phyloP scores from a whole-genome alignment of 2,888 invertebrate genomes.

The Leptinotarsa tumamoca region DNA sequence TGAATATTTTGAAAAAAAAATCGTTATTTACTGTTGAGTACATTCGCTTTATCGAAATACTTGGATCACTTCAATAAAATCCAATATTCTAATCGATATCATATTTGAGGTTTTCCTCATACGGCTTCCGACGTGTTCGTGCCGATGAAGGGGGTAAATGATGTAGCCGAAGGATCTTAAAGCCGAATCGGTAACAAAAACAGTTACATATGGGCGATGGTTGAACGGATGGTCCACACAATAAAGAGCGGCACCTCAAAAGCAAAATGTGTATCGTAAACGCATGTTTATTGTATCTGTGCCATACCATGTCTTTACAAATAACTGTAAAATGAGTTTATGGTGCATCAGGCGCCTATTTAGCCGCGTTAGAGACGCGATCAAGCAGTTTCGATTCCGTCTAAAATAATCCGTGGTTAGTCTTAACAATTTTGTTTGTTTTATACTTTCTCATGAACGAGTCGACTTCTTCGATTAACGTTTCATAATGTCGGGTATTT shows the following conservation, averaged over 20 bases:
- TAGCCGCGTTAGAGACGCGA: slow-evolving; percentile 40
- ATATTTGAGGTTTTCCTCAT: background rate
- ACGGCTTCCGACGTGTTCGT: background rate
- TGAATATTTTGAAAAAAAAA: too few species aligned
- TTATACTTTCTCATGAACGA: slow-evolving; percentile 11
- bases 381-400: slow-evolving; percentile 32
- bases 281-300: slow-evolving; percentile 65
- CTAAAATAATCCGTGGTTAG: slow-evolving; percentile 57
- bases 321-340: slow-evolving; percentile 64
- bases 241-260: slow-evolving; percentile 62
- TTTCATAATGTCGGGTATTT: background rate
- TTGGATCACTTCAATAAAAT: too few species aligned
- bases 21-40: too few species aligned
- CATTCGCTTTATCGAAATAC: too few species aligned
- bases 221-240: slow-evolving; percentile 50
- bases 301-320: slow-evolving; percentile 64
- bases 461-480: slow-evolving; percentile 19
- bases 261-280: slow-evolving; percentile 61
- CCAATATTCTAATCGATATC: too few species aligned
- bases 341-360: slow-evolving; percentile 62
- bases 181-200: slow-evolving; percentile 20
- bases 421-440: slow-evolving; percentile 54
- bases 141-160: background rate
- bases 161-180: slow-evolving; percentile 1
- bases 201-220: slow-evolving; percentile 33